Base-by-base conservation (phyloP, 53 echinoderm and acorn worm species). In the Stichopus horrens region DNA sequence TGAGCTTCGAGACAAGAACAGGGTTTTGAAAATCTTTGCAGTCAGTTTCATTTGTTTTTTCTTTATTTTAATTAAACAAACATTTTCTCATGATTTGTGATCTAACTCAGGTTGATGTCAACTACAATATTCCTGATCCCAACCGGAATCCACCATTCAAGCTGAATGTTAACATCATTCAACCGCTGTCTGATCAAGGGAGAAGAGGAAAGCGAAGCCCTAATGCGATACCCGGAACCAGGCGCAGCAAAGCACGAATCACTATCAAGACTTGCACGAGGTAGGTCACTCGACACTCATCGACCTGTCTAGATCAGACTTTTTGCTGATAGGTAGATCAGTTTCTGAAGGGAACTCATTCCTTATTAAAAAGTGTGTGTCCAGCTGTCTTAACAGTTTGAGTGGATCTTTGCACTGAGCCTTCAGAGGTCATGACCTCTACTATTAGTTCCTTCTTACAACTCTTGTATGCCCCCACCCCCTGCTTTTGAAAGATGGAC, bases 71-170 rank as follows among this genome's bases (percentile, higher is more conserved):
- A 37, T 37, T 37, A 37, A 37, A 37, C 37, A 37, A 37, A 37
- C 37, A 37, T 37, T 37, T 37, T 37, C 37, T 37, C 37, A 37
- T 59, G n/a, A 71, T 16, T 71, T 71, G 18, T 13, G 19, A 71
- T 71, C 71, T 9, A 18, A 18, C 19, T 71, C 19, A 99, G 98
- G 95, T 99, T 88, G 96, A 96, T 73, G 92, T 93, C 65, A 88
- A 92, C 13, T 99, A 99, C 88, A 99, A 99, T 89, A 99, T 99
- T 68, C 99, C 96, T 52, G 98, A 96, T 76, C 99, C 99, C 7
- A 94, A 92, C 55, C 92, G 77, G 53, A 99, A 94, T 55, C 93
- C 94, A 21, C 90, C 99, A 21, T 99, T 99, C 88, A 93, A 91
- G 77, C 92, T 99, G 63, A 93, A 91, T 51, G 92, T 85, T 37